Conservation (phyloP, 2,113 vertebrate species). For the Lophura nycthemera region DNA sequence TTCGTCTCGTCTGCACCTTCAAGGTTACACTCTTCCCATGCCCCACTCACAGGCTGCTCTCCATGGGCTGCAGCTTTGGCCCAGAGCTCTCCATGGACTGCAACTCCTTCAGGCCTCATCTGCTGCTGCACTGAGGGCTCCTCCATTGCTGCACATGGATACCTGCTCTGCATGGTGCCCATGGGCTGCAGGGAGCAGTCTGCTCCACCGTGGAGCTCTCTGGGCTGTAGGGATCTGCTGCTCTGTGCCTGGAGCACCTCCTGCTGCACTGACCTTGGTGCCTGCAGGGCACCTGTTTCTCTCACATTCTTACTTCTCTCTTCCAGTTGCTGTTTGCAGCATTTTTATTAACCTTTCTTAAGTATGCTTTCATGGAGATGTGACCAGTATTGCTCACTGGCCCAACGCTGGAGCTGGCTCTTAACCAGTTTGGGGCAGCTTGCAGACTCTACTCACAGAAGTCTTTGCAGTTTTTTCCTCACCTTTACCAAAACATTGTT, state of each 20-base stretch:
- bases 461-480: too few relatives aligned
- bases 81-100: neutral
- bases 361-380: neutral
- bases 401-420: too few relatives aligned
- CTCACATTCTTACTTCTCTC: neutral
- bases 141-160: neutral
- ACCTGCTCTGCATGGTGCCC: too few relatives aligned
- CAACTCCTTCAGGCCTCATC: neutral
- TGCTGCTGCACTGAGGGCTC: neutral
- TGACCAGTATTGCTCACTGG: neutral
- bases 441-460: too few relatives aligned
- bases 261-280: neutral
- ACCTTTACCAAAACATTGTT: too few relatives aligned
- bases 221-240: neutral
- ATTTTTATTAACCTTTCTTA: neutral
- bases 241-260: neutral
- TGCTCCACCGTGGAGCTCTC: too few relatives aligned
- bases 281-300: neutral
- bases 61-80: neutral
- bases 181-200: too few relatives aligned
- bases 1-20: neutral
- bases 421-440: too few relatives aligned
- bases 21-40: neutral
- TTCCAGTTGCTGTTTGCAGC: neutral
- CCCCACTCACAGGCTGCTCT: neutral